Evolutionary conservation across 2,113 vertebrate species (phyloP), one percentile per base, ranked within the genome.

Genomic region (Steatornis caripensis): DNA sequence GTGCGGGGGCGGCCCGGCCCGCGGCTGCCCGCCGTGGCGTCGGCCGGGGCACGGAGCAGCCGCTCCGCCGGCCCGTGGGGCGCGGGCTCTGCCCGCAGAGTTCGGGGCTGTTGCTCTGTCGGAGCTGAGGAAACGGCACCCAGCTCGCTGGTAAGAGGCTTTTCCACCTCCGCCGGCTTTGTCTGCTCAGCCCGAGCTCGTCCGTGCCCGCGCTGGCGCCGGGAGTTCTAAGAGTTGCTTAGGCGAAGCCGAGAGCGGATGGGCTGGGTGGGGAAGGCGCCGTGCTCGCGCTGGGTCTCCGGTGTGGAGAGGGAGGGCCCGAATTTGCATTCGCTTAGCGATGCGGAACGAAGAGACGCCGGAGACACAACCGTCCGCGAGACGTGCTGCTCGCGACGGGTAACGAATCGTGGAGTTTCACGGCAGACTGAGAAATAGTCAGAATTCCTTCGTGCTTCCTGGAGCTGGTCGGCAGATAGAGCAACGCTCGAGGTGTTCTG

Each of bases 71-170:
- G 32, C 18, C 45, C 13, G 41, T 11, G 39, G 36, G 53, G 68
- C 20, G 39, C 34, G 36, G 48, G 71, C 53, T 32, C 34, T 3
- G 53, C 22, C 54, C 16, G 53, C 32, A 23, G 84, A 6, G 45
- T 15, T 16, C 4, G 0, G 77, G 62, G 80, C 75, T 75, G 66
- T 23, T 15, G 8, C 53, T 32, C 10, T 9, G 2, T 1, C 9
- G 39, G 32, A 51, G 83, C 86, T 2, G 80, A 24, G 87, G 62
- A 45, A 71, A 5, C 69, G 78, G 68, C 86, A 37, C 60, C 27
- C 54, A 48, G 39, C 41, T 55, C 81, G 14, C 24, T 2, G 76
- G 60, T 95, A 75, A 89, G 93, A 82, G 84, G 96, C 94, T 96
- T 89, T 87, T 5, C 80, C 87, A 84, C 39, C 89, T 55, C 78